Base-by-base conservation (phyloP, 2,888 invertebrate species). In the Orthosia cruda region DNA sequence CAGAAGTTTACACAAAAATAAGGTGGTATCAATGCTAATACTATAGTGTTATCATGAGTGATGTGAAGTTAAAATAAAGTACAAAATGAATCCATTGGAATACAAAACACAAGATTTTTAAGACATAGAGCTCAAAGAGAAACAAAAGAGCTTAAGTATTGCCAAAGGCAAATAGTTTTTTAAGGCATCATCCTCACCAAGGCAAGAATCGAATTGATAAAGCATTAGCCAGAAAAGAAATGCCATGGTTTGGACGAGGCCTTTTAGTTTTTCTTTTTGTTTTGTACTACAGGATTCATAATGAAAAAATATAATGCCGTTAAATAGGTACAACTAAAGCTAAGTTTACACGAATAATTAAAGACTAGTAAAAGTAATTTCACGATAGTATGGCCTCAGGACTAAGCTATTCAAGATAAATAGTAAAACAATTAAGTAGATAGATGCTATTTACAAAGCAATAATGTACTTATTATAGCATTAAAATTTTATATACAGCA, bases 361-460 rank as follows among this genome's bases (percentile, higher is more conserved):
- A 59, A 89, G 93, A 93, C 93, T 94, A 94, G 92, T 88, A 84
- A 87, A 85, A 91, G 85, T 91, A 91, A 91, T 92, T 90, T 90
- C 88, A 90, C 87, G 85, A 77, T 64, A 90, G 91, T 95, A 95
- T 95, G 95, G 95, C 95, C 92, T 93, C 94, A 89, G 87, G 88
- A 86, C 74, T 84, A 81, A 84, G 76, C 83, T 84, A 88, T 78
- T 83, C 74, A 81, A 71, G 72, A 83, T 83, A 86, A 85, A 86
- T 83, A 81, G 73, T 76, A 79, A 63, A 61, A 77, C 18, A n/a
- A 80, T 32, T 71, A 85, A 75, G 73, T 80, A 84, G 13, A 63
- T 52, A 63, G 49, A 13, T 50, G 62, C 65, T 89, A 88, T 88
- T 80, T 89, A 91, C 90, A 91, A 89, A 88, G 89, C 32, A 75